These are phyloP conservation scores for Hippocampus guttulatus DNA, from an alignment of 2,113 vertebrate genomes.

Conservation along the genomic window DNA sequence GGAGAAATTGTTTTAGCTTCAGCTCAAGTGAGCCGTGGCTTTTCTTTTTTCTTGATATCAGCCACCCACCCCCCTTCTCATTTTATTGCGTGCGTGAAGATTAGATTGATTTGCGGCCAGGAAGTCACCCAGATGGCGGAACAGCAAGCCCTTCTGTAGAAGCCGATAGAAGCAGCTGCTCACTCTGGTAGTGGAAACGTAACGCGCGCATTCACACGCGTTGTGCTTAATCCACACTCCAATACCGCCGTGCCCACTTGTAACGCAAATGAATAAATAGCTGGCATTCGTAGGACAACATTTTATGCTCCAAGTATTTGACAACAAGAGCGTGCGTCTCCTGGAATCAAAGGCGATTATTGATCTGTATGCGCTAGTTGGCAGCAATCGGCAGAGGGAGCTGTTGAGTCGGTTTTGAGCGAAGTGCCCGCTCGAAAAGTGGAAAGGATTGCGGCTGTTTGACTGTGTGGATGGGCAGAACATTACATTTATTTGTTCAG, in stretches of 20 bases:
- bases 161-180: slow-evolving; percentile 64
- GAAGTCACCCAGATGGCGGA: slow-evolving; percentile 67
- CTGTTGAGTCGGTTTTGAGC: background rate
- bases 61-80: slow-evolving; percentile 1
- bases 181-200: slow-evolving; percentile 48
- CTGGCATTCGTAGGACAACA: slow-evolving; percentile 22
- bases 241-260: slow-evolving; percentile 35
- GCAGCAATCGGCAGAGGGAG: background rate
- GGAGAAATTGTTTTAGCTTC: slow-evolving; percentile 32
- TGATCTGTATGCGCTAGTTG: too few relatives aligned
- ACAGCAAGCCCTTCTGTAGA: slow-evolving; percentile 69
- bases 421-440: background rate
- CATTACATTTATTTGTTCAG: too few relatives aligned
- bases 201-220: slow-evolving; percentile 24
- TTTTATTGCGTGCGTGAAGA: slow-evolving; percentile 58
- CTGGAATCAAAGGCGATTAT: background rate
- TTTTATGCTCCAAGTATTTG: background rate
- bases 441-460: too few relatives aligned
- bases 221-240: slow-evolving; percentile 43
- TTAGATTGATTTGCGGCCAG: slow-evolving; percentile 67
- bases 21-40: slow-evolving; percentile 24
- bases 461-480: too few relatives aligned
- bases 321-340: background rate
- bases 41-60: slow-evolving; percentile 5
- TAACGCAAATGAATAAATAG: slow-evolving; percentile 38